These are phyloP conservation scores for Zaprionus lineosus DNA, from an alignment of 2,888 invertebrate genomes.

Conservation along the genomic window DNA sequence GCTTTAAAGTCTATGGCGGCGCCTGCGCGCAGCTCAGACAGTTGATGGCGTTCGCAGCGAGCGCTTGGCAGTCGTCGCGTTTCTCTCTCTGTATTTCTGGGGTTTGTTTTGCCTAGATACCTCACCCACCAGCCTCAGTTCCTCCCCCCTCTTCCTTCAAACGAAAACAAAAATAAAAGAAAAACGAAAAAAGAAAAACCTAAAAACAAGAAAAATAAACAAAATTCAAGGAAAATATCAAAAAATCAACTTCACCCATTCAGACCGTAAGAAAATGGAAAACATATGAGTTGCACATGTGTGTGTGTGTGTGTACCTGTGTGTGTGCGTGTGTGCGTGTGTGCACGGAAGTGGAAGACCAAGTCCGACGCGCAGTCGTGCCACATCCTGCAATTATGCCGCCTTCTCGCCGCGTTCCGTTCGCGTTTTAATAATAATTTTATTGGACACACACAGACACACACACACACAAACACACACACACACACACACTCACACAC, in stretches of 20 bases:
- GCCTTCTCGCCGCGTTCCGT: conserved; percentile 23
- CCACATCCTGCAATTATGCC: conserved; percentile 48
- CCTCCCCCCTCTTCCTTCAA: neutral
- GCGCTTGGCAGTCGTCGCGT: conserved; percentile 65
- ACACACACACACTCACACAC: neutral
- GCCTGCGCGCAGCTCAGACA: conserved; percentile 69
- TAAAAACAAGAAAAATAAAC: no score
- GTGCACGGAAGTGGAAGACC: conserved; percentile 29
- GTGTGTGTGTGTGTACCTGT: neutral
- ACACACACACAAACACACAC: conserved; percentile 15
- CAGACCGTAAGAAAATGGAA: conserved; percentile 19
- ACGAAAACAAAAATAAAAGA: no score
- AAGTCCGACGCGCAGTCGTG: conserved; percentile 10
- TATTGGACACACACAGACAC: conserved; percentile 3
- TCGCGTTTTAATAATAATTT: conserved; percentile 23
- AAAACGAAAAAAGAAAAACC: no score
- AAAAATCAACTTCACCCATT: no score
- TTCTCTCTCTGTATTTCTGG: conserved; percentile 13
- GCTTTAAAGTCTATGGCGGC: conserved; percentile 57
- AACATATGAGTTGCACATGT: neutral
- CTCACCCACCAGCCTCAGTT: neutral
- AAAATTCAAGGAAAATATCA: no score
- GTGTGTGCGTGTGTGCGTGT: conserved; percentile 2
- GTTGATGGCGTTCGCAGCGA: conserved; percentile 71
- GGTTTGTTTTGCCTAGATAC: conserved; percentile 18